Evolutionary conservation across 2,113 vertebrate genomes (phyloP).

Genomic region (Caranx melampygus): DNA sequence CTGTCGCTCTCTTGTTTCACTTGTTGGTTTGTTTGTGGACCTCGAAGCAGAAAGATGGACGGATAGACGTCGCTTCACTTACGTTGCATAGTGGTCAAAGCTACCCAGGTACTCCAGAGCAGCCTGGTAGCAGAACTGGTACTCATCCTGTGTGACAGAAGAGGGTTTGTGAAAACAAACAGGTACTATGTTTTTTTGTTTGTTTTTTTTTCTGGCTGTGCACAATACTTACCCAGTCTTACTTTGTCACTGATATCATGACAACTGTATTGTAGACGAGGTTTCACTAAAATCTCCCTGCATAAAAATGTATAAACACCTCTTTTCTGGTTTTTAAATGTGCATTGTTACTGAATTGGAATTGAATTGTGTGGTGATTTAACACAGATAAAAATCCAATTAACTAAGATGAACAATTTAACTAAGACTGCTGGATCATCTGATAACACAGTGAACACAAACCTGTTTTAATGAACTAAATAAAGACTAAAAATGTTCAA

Average conservation of each 20-base stretch:
- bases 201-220: neutral
- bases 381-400: no score
- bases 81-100: conserved; percentile 99
- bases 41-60: conserved; percentile 66
- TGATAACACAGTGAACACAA: no score
- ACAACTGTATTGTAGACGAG: neutral
- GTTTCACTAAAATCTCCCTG: neutral
- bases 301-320: neutral
- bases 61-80: conserved; percentile 73
- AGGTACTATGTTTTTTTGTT: neutral
- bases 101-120: conserved; percentile 96
- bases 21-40: conserved; percentile 61
- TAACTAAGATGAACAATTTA: no score
- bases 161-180: no score
- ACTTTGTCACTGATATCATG: neutral
- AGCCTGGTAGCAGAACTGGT: conserved; percentile 98
- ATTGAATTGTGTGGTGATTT: no score
- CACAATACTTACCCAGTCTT: neutral
- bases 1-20: conserved; percentile 46
- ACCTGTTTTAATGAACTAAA: no score
- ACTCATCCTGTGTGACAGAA: conserved; percentile 88
- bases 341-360: no score
- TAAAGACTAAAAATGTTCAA: no score
- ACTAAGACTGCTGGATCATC: no score
- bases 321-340: no score